Evolutionary conservation across 2,888 invertebrate species (phyloP).

Genomic region (Allacma fusca): DNA sequence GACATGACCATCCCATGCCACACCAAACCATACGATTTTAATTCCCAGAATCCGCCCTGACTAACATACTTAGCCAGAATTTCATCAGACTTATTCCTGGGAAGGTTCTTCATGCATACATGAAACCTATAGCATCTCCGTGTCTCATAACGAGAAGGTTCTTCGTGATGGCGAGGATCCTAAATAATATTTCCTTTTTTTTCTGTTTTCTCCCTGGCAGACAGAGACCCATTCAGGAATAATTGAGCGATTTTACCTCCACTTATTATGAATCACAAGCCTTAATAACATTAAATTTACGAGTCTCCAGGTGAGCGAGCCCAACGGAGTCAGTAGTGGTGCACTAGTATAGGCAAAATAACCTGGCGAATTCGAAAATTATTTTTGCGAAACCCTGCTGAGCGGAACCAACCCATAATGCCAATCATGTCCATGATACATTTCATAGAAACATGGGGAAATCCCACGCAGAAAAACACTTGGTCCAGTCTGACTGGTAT

Average conservation of each 20-base stretch:
- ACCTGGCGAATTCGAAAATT: neutral
- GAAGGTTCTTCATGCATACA: too few species aligned
- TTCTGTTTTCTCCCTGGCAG: neutral
- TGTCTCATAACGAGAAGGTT: neutral
- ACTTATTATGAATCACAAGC: neutral
- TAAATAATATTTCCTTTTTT: neutral
- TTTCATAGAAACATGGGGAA: neutral
- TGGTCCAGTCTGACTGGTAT: neutral
- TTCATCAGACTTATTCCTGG: too few species aligned
- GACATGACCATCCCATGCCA: too few species aligned
- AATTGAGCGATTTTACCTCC: conserved; percentile 5
- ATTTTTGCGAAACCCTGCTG: conserved; percentile 11
- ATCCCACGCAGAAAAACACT: neutral
- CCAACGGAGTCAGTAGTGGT: too few species aligned
- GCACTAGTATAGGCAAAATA: neutral
- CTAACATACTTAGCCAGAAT: too few species aligned
- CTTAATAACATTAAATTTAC: neutral
- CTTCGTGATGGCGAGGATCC: neutral
- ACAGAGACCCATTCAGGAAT: neutral
- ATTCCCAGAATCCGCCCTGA: too few species aligned
- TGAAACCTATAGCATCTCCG: neutral
- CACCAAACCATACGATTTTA: too few species aligned
- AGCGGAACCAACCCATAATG: conserved; percentile 8
- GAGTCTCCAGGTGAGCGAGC: neutral
- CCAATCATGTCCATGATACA: neutral